Base-by-base conservation (phyloP, 2,888 invertebrate genomes). In the Trilocha varians region DNA sequence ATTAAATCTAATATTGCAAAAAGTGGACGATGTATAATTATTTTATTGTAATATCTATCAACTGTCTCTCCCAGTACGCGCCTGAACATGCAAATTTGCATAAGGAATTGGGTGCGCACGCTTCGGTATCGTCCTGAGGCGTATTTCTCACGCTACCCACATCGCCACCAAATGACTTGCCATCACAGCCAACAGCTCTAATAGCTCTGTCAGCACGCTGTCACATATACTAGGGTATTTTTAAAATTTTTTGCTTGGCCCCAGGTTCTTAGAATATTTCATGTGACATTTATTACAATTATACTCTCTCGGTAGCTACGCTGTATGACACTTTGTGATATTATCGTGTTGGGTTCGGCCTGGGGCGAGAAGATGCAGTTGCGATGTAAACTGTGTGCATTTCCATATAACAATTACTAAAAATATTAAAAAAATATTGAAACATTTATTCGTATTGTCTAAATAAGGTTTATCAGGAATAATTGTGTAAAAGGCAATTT, bases 71-170 rank as follows among this genome's bases (percentile, higher is more conserved):
- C 53, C 56, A 63, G 58, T 54, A 61, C 63, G 59, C 62, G 63
- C 72, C 68, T 65, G 70, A 66, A 62, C 63, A 55, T 53, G 61
- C 54, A 50, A 67, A 84, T 84, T 84, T 76, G 80, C 83, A 84
- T 84, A 75, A 70, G 63, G 67, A 82, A 79, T 83, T 82, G 84
- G 84, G 74, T 67, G 70, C 72, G 76, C 84, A 84, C 84, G 84
- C 76, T 73, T 59, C 63, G 63, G 63, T 66, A 62, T 62, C 61
- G 66, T 65, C 71, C 68, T 62, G 59, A 59, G 64, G 70, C 65
- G 71, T 58, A 68, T 73, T 79, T 83, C 82, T 82, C 82, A 82
- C 79, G 79, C 76, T 77, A 69, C 71, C 56, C 65, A 58, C 65
- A n/a, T n/a, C 44, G 46, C 47, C 55, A 55, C 57, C 48, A 34